These are phyloP conservation scores for Calypte anna DNA, from an alignment of 2,113 vertebrate genomes.

Conservation along the genomic window DNA sequence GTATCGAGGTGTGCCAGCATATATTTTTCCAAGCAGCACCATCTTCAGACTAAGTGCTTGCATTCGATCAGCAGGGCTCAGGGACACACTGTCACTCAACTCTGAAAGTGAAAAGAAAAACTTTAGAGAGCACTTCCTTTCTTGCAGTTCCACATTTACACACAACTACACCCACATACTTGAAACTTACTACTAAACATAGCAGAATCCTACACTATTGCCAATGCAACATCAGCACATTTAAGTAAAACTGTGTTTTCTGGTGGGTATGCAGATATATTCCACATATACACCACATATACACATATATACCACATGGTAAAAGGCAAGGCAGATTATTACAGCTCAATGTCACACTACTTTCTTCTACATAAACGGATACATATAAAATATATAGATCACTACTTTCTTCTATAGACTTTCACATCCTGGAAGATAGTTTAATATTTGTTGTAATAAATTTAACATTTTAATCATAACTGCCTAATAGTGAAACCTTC, in stretches of 20 bases:
- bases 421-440: background rate
- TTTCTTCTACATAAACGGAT: no score
- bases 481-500: background rate
- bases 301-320: background rate
- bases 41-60: slow-evolving; percentile 91
- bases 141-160: background rate
- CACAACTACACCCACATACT: background rate
- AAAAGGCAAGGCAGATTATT: background rate
- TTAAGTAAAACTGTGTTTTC: background rate
- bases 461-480: background rate
- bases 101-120: slow-evolving; percentile 76
- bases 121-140: background rate
- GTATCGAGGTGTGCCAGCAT: slow-evolving; percentile 94
- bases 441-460: background rate
- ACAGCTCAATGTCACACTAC: background rate
- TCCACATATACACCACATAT: background rate
- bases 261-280: background rate
- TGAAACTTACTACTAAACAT: background rate
- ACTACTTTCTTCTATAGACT: no score
- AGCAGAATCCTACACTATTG: background rate
- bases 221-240: background rate
- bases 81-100: slow-evolving; percentile 83
- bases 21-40: slow-evolving; percentile 91
- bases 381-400: no score
- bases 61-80: slow-evolving; percentile 91